Percentiles rank a stretch among this genome's conserved stretches.
phyloP scores from a whole-genome alignment of 2,797 vertebrate species.

The Leptodactylus fallax region DNA sequence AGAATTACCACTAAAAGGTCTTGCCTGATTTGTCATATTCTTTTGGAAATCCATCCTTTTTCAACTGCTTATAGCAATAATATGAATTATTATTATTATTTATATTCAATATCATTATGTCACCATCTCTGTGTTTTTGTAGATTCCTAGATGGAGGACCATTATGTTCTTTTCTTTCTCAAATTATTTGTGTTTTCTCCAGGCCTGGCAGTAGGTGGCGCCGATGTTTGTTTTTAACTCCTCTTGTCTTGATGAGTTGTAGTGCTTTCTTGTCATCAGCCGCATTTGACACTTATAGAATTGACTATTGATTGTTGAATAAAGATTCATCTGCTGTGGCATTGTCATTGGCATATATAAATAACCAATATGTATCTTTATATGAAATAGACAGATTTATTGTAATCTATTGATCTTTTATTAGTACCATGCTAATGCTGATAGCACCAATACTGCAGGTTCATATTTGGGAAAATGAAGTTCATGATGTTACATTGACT shows the following conservation, averaged over 20 bases:
- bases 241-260: background rate
- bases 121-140: background rate
- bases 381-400: background rate
- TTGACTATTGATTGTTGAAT: background rate
- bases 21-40: too few species aligned
- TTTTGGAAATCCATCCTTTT: too few species aligned
- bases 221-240: background rate
- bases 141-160: background rate
- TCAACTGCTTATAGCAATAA: too few species aligned
- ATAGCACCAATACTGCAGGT: too few species aligned
- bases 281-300: background rate
- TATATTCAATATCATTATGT: too few species aligned
- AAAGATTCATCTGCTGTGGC: background rate
- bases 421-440: background rate
- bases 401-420: background rate
- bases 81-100: too few species aligned
- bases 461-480: background rate
- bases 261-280: background rate
- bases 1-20: too few species aligned
- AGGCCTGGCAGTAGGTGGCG: background rate
- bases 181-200: background rate
- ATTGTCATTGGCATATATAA: conserved; percentile 6
- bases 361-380: background rate
- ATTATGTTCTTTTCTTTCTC: background rate
- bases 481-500: too few species aligned